A percentile compares a stretch with the other conserved stretches of the same genome.
Evolutionary conservation across 1,140 invertebrate genomes (phyloP).

Genomic region (Sarcophaga peregrina): DNA sequence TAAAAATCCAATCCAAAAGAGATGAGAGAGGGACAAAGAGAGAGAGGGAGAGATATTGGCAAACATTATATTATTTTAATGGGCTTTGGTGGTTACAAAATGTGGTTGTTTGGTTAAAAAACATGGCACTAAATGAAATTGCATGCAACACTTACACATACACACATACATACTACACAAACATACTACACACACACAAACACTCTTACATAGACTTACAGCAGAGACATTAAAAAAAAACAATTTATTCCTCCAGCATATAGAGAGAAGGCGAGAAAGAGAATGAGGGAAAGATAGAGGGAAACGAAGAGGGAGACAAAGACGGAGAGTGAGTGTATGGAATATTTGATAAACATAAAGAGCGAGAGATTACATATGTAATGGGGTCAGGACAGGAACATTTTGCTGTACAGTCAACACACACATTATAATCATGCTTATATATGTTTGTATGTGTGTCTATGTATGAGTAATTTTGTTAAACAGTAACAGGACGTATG

Average conservation of each 20-base stretch:
- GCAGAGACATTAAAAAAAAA: too few species aligned
- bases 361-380: constrained; percentile 38
- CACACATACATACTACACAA: too few species aligned
- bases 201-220: too few species aligned
- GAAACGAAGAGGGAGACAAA: too few species aligned
- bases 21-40: too few species aligned
- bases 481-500: neutral
- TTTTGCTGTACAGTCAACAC: neutral
- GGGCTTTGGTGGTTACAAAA: constrained; percentile 23
- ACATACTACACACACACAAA: neutral
- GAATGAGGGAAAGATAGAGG: too few species aligned
- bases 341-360: neutral
- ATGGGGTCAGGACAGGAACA: constrained; percentile 29
- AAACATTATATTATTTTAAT: constrained; percentile 28
- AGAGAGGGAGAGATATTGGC: neutral
- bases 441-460: neutral
- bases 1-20: too few species aligned
- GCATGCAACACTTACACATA: neutral
- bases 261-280: too few species aligned
- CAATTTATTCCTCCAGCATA: neutral
- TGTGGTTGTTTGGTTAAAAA: constrained; percentile 30
- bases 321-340: too few species aligned
- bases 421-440: neutral
- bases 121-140: constrained; percentile 7
- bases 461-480: neutral